Evolutionary conservation across 2,113 vertebrate species (phyloP).

Genomic region (Nycticebus coucang): DNA sequence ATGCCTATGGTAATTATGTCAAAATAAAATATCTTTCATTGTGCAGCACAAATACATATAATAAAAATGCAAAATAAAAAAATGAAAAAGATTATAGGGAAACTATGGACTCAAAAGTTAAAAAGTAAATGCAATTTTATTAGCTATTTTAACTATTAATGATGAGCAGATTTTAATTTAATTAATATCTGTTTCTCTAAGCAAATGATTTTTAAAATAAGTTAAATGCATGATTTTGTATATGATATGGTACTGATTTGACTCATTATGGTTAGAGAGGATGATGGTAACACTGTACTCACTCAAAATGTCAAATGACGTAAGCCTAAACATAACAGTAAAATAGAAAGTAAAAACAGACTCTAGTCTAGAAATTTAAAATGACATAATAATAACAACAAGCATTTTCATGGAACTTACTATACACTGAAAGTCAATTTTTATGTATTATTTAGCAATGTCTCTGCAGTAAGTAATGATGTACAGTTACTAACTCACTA

Average conservation of each 20-base stretch:
- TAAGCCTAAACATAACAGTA: background rate
- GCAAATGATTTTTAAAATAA: background rate
- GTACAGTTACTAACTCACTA: background rate
- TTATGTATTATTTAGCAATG: background rate
- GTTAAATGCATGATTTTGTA: background rate
- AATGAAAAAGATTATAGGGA: background rate
- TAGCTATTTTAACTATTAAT: background rate
- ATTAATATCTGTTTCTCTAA: background rate
- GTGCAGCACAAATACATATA: conserved; percentile 8
- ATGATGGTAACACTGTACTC: background rate
- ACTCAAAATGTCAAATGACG: background rate
- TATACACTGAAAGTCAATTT: too few species aligned
- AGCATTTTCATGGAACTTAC: background rate
- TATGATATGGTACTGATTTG: background rate
- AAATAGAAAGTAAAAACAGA: background rate
- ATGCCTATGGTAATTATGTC: conserved; percentile 78
- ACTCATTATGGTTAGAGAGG: background rate
- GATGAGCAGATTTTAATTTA: background rate
- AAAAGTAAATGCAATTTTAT: background rate
- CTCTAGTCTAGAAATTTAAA: background rate
- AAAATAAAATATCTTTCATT: conserved; percentile 75
- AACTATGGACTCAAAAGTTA: background rate
- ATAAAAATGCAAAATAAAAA: background rate
- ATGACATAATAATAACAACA: background rate
- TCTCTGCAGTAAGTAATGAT: background rate